Evolutionary conservation across 2,888 invertebrate genomes (phyloP).

Genomic region (Cephus sareptanus): DNA sequence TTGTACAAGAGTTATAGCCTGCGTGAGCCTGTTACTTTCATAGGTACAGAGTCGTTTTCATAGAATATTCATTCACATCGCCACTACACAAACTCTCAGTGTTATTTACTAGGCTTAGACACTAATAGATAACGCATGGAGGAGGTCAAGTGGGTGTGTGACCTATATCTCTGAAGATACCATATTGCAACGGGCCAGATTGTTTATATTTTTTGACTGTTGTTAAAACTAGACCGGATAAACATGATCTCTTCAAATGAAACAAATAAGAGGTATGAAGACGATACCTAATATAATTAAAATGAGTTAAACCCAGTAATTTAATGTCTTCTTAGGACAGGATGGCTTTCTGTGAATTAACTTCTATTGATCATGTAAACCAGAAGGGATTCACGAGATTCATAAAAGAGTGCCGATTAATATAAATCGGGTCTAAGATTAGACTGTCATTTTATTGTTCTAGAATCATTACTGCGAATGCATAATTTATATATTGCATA

Average conservation of each 20-base stretch:
- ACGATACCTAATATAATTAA: neutral
- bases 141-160: neutral
- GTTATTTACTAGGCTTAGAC: neutral
- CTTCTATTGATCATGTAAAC: neutral
- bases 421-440: neutral
- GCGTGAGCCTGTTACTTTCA: slow-evolving; percentile 9
- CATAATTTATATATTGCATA: neutral
- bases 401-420: neutral
- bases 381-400: neutral
- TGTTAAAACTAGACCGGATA: neutral
- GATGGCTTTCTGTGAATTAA: neutral
- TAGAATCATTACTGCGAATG: neutral
- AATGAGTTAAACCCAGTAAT: neutral
- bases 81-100: neutral
- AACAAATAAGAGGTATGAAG: neutral
- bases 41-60: slow-evolving; percentile 2
- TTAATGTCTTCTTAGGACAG: neutral
- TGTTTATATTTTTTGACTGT: neutral
- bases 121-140: neutral
- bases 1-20: neutral
- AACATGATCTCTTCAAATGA: neutral
- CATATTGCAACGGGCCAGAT: neutral
- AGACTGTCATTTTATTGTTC: neutral
- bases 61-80: slow-evolving; percentile 8
- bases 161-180: neutral